Base-by-base conservation (phyloP, 2,797 vertebrate species). In the Tragopan temminckii region DNA sequence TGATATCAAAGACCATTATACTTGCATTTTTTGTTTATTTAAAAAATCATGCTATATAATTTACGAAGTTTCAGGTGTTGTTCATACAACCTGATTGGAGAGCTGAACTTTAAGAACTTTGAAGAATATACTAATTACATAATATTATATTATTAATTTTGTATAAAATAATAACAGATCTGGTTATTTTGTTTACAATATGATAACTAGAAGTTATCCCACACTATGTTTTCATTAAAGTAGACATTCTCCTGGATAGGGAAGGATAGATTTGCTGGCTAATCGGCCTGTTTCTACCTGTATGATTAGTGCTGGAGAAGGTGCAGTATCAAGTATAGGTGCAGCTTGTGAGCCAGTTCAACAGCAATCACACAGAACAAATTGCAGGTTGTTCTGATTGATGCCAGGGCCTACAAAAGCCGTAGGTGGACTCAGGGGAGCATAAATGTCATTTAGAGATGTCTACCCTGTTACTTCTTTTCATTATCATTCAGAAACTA, bases 341-440 rank as follows among this genome's bases (percentile, higher is more conserved):
- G n/a, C 15, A 75, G 27, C 25, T 7, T 70, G 35, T 52, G 40
- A 77, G 14, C 16, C 35, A 42, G 13, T 23, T 62, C 29, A 52
- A n/a, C 29, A 29, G 13, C 0, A 1, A 16, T 40, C 24, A 25
- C 9, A 0, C 13, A 35, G 15, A 61, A 50, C 25, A 75, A 48
- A 23, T 64, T 61, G 8, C 29, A 36, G 21, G 18, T 35, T 82
- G 13, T 59, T 59, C 68, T 50, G 24, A 64, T 35, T 50, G 23
- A 40, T 35, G 64, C 35, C 24, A 43, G 50, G 12, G 40, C 17
- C 31, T 59, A 40, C 17, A 74, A 61, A 82, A 83, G 27, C 27
- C 68, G 20, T 38, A 55, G 57, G 57, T 48, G n/a, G 7, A 59
- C 14, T 79, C 35, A 61, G 36, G 17, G n/a, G 13, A 42, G 35